Percentiles rank a stretch among this genome's conserved stretches.
phyloP scores from a whole-genome alignment of 1,140 invertebrate genomes.

The Stegodyphus mimosarum region DNA sequence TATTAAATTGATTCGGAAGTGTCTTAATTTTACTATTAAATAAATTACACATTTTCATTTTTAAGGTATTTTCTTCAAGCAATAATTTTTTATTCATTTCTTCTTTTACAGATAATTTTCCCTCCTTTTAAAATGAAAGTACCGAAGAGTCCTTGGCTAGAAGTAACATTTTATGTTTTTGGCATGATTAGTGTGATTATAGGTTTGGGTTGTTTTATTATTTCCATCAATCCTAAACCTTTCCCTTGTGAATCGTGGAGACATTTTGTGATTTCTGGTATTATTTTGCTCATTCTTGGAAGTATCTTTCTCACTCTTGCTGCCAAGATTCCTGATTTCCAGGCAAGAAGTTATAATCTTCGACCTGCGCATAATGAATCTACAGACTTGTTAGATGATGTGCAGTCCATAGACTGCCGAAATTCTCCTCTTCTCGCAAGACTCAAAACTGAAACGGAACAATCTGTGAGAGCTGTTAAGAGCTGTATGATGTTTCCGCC shows the following conservation, averaged over 20 bases:
- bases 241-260: not conserved
- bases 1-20: no score
- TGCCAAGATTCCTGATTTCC: not conserved
- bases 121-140: not conserved
- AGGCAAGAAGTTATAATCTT: not conserved
- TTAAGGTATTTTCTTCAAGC: no score
- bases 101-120: no score
- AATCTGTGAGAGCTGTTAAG: not conserved
- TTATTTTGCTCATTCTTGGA: not conserved
- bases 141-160: not conserved
- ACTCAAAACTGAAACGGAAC: not conserved
- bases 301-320: not conserved
- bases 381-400: not conserved
- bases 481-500: not conserved
- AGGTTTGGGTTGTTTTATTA: not conserved
- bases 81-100: no score
- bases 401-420: not conserved
- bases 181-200: not conserved
- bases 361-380: not conserved
- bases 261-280: not conserved
- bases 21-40: no score
- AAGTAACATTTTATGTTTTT: not conserved
- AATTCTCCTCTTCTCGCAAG: not conserved
- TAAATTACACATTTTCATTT: no score
- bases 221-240: not conserved